Percentiles rank a stretch among this genome's conserved stretches.
Conservation (phyloP, 2,113 vertebrate species). For the Maccullochella peelii region DNA sequence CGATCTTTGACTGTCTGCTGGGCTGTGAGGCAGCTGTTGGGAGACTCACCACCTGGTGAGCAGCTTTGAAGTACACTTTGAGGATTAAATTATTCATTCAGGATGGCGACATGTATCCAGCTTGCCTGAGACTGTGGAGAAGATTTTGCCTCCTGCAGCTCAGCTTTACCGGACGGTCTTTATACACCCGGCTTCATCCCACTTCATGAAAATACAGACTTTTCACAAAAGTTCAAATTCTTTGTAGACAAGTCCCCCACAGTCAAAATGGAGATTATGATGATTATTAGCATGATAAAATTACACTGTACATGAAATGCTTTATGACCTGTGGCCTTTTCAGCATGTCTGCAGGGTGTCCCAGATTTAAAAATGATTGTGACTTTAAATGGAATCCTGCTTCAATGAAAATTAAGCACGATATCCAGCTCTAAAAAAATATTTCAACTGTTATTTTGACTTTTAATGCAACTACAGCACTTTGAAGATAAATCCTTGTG, state of each 20-base stretch:
- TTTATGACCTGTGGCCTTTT: conserved; percentile 43
- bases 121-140: conserved; percentile 90
- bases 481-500: conserved; percentile 67
- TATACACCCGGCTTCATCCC: conserved; percentile 87
- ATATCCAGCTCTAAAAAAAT: conserved; percentile 43
- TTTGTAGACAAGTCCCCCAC: conserved; percentile 83
- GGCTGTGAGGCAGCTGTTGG: conserved; percentile 85
- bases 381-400: conserved; percentile 53
- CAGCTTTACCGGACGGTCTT: conserved; percentile 87
- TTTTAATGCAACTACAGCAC: conserved; percentile 49
- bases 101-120: conserved; percentile 91
- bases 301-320: conserved; percentile 68
- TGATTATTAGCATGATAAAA: conserved; percentile 84
- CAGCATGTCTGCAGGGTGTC: conserved; percentile 41
- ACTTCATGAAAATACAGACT: conserved; percentile 89
- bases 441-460: conserved; percentile 52
- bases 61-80: conserved; percentile 96
- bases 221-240: conserved; percentile 87
- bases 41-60: conserved; percentile 91
- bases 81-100: conserved; percentile 97
- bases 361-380: conserved; percentile 45
- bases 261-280: conserved; percentile 87
- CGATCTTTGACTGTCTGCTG: conserved; percentile 93
- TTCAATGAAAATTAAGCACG: conserved; percentile 49
- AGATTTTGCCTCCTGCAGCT: conserved; percentile 93